Conservation (phyloP, 2,797 vertebrate species). For the Cirrhinus mrigala region DNA sequence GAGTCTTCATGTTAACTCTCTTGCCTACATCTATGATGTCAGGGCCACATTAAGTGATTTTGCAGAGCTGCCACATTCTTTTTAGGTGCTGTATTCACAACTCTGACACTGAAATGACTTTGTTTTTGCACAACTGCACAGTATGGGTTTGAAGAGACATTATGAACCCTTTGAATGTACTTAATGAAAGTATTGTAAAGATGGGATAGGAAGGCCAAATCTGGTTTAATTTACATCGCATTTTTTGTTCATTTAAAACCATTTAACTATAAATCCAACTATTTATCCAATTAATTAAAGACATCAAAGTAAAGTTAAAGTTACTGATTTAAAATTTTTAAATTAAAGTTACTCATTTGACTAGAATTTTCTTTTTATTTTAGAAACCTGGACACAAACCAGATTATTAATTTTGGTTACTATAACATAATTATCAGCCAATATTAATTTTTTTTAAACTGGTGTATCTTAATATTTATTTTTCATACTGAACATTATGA, state of each 20-base stretch:
- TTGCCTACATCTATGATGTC: slow-evolving; percentile 21
- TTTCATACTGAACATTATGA: too few relatives aligned
- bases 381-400: neutral
- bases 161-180: slow-evolving; percentile 45
- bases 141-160: slow-evolving; percentile 51
- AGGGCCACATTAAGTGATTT: slow-evolving; percentile 34
- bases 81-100: slow-evolving; percentile 32
- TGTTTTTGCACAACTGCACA: slow-evolving; percentile 23
- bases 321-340: too few relatives aligned
- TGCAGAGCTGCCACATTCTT: slow-evolving; percentile 42
- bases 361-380: neutral
- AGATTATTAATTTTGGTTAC: neutral
- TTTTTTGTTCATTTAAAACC: too few relatives aligned
- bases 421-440: too few relatives aligned
- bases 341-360: neutral
- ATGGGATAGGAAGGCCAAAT: neutral
- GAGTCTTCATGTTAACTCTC: slow-evolving; percentile 19
- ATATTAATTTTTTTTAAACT: too few relatives aligned
- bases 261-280: neutral
- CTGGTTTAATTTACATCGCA: neutral
- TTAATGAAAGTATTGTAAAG: slow-evolving; percentile 22
- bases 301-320: neutral
- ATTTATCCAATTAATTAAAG: too few relatives aligned
- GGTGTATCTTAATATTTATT: too few relatives aligned
- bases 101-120: slow-evolving; percentile 24